Percentiles rank a stretch among this genome's conserved stretches.
These are phyloP conservation scores for Xestia sexstrigata DNA, from an alignment of 2,888 invertebrate genomes.

Conservation along the genomic window DNA sequence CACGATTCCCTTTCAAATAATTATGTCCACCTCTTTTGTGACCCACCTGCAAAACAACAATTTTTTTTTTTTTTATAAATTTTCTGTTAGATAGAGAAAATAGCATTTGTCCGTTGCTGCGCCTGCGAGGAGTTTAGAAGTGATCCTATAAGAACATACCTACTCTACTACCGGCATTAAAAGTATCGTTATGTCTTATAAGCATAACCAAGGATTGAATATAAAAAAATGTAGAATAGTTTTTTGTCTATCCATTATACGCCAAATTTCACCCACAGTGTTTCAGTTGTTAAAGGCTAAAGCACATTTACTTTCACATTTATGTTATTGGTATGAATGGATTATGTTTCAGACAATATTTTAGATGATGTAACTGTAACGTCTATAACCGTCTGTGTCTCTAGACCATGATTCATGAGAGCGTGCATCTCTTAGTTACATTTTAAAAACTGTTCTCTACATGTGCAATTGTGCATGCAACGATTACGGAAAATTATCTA, in stretches of 20 bases:
- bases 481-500: slow-evolving; percentile 10
- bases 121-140: neutral
- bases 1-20: neutral
- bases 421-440: neutral
- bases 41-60: too few relatives aligned
- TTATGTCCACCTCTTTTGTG: too few relatives aligned
- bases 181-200: neutral
- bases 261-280: too few relatives aligned
- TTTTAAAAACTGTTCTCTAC: neutral
- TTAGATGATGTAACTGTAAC: neutral
- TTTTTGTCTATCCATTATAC: too few relatives aligned
- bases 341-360: neutral
- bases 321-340: neutral
- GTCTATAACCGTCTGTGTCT: neutral
- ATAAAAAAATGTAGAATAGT: too few relatives aligned
- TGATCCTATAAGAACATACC: neutral
- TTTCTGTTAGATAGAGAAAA: too few relatives aligned
- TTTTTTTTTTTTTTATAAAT: too few relatives aligned
- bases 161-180: neutral
- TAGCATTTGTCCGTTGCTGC: neutral
- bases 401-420: neutral
- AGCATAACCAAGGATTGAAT: neutral
- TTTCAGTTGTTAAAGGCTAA: too few relatives aligned
- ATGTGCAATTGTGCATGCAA: too few relatives aligned
- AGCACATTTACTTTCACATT: slow-evolving; percentile 1